phyloP scores from a whole-genome alignment of 53 echinoderm and acorn worm genomes.

The Temnopleurus reevesii region DNA sequence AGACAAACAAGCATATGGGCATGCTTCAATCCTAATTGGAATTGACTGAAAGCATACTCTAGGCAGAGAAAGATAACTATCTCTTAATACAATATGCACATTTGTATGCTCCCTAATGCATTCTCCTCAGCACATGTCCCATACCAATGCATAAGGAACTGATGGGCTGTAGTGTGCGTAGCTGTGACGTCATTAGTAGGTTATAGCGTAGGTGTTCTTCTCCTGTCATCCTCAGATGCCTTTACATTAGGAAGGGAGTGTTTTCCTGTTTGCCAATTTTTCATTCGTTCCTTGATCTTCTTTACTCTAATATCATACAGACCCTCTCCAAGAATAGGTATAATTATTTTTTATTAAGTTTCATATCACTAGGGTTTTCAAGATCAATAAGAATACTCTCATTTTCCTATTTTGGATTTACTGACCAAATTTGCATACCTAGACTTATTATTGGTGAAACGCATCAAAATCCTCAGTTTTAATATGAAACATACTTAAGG shows the following conservation, averaged over 20 bases:
- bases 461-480: too few relatives aligned
- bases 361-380: too few relatives aligned
- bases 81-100: conserved; percentile 22
- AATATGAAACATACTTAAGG: too few relatives aligned
- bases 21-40: background rate
- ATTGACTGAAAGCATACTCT: background rate
- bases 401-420: too few relatives aligned
- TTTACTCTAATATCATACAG: background rate
- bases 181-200: conserved; percentile 2
- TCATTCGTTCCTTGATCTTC: background rate
- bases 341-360: too few relatives aligned
- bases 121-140: background rate
- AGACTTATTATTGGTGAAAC: too few relatives aligned
- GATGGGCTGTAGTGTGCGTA: conserved; percentile 7
- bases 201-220: conserved; percentile 18
- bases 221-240: background rate
- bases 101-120: conserved; percentile 3
- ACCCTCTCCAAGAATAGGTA: background rate
- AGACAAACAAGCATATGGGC: background rate
- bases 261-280: conserved; percentile 13
- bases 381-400: too few relatives aligned
- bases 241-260: background rate
- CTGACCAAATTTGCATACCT: too few relatives aligned
- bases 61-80: background rate
- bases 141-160: background rate